Conservation (phyloP, 2,888 invertebrate genomes). For the Drosophila trichaetosa region DNA sequence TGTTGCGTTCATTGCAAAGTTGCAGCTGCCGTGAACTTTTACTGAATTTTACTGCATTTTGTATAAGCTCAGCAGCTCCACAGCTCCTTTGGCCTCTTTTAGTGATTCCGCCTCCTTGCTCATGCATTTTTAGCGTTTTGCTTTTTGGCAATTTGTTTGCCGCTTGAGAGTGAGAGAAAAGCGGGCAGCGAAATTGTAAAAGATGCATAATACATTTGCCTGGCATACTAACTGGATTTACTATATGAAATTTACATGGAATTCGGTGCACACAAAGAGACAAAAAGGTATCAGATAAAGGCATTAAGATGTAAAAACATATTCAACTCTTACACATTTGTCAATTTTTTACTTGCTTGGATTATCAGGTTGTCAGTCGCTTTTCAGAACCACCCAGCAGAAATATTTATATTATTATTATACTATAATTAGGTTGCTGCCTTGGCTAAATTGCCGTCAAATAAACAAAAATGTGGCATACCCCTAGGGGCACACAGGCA, state of each 20-base stretch:
- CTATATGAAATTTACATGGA: slow-evolving; percentile 65
- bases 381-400: not conserved
- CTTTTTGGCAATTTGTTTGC: slow-evolving; percentile 60
- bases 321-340: not conserved
- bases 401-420: not conserved
- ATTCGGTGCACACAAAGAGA: slow-evolving; percentile 20
- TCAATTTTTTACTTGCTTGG: not conserved
- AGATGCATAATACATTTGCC: slow-evolving; percentile 59
- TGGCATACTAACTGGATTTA: slow-evolving; percentile 63
- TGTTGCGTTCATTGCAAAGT: slow-evolving; percentile 28
- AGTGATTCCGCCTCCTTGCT: slow-evolving; percentile 18
- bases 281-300: slow-evolving; percentile 27
- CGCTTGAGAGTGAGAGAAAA: slow-evolving; percentile 7
- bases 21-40: slow-evolving; percentile 39
- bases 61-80: slow-evolving; percentile 12
- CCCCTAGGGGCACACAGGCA: not conserved
- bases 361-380: not conserved
- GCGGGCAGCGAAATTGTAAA: slow-evolving; percentile 57
- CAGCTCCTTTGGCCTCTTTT: slow-evolving; percentile 2
- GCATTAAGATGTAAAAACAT: slow-evolving; percentile 16
- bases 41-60: slow-evolving; percentile 39
- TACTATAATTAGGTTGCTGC: not conserved
- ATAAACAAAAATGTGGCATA: not conserved
- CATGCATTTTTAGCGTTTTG: slow-evolving; percentile 58
- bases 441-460: not conserved